Base-by-base conservation (phyloP, 1,140 invertebrate genomes). In the Camponotus vicinus region DNA sequence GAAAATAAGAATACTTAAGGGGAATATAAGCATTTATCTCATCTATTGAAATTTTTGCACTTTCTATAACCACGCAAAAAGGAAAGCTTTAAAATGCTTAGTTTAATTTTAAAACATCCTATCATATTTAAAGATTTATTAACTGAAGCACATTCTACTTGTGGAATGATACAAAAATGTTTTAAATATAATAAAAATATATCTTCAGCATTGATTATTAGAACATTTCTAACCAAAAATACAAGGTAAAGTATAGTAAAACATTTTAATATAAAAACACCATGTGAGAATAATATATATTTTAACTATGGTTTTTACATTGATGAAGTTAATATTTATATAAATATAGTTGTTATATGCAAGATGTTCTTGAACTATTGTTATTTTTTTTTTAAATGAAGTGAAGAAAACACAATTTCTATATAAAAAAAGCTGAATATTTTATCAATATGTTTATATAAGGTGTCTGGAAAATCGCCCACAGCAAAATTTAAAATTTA, bases 111-210 rank as follows among this genome's bases (percentile, higher is more conserved):
- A 2, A 83, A 49, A 1, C 27, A 61, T 45, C 7, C 40, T 45
- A 27, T 59, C 21, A 13, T 32, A 49, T 0, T 13, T 15, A 73
- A 49, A 83, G 9, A 11, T 45, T 15, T 61, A 63, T 49, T 83
- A 49, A 18, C 27, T 75, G 40, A 83, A 61, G 1, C 61, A 49
- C 79, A 13, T 49, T 37, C 69, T 27, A 15, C 27, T 37, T 3
- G n/a, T 40, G 32, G 34, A 45, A 67, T 86, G 40, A 37, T 15
- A 13, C 84, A 70, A 69, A 79, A 45, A 40, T 78, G 40, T 69
- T 49, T 59, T 21, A 37, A 37, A 42, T 0, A 27, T 40, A 45
- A 80, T 34, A 42, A 55, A 8, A 52, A 49, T 80, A 21, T 45
- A 61, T 80, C 63, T 69, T 40, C 52, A n/a, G 11, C 15, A 73